Base-by-base conservation (phyloP, 2,888 invertebrate species). In the Cephus runcator region DNA sequence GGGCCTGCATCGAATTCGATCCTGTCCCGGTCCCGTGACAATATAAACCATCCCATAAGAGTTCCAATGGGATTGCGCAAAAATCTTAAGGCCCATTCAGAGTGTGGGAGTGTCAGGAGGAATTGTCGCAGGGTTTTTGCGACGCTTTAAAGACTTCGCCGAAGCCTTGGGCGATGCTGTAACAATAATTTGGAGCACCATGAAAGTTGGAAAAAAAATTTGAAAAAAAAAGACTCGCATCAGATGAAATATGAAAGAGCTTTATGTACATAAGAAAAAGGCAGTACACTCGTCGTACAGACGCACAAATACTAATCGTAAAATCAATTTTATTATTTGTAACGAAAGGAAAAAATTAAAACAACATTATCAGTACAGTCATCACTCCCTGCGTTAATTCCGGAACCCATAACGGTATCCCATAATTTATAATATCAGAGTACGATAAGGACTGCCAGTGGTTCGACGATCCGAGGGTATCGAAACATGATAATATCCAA, bases 51-150 rank as follows among this genome's bases (percentile, higher is more conserved):
- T n/a, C 77, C 33, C 73, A 30, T 36, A 33, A 35, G 73, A 69
- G 78, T 82, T 85, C 56, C 79, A 87, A 88, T 87, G 83, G 87
- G 79, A 87, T 88, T 88, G 87, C 88, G 88, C 85, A 87, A 88
- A 87, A 84, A 85, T 85, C 79, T 79, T 79, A 76, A 76, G 31
- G 81, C 80, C 78, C 76, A 82, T 84, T 84, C 81, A 82, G 69
- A 83, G 85, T 88, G 89, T 89, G 87, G 89, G 90, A 88, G 89
- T 87, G 79, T 80, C 23, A 23, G 23, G 9, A 56, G 23, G 56
- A 56, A 23, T 56, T 23, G 2, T 15, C 56, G 9, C 23, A 56
- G 56, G 56, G 56, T 23, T 23, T 23, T 9, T 56, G 56, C 23
- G 6, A 56, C 23, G 56, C 56, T 56, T 56, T 23, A 56, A 23